Evolutionary conservation across 2,797 vertebrate species (phyloP).

Genomic region (Premnoplex brunnescens): DNA sequence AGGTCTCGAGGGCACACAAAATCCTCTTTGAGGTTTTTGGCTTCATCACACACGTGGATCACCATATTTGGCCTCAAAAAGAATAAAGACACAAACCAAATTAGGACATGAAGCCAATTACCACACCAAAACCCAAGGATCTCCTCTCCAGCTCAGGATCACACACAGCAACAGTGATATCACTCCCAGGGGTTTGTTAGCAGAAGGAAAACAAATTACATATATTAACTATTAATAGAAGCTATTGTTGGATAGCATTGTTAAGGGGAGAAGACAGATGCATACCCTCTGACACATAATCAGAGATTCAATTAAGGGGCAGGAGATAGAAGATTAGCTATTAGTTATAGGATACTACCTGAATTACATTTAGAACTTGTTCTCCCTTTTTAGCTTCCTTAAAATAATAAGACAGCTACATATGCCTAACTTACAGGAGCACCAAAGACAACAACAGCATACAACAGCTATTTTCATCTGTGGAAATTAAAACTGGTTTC

Average conservation of each 20-base stretch:
- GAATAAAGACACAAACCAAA: conserved; percentile 26
- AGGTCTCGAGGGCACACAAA: conserved; percentile 95
- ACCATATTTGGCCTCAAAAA: conserved; percentile 92
- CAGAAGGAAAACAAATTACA: not conserved
- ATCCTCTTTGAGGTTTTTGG: conserved; percentile 96
- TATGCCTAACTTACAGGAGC: not conserved
- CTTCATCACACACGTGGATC: conserved; percentile 98
- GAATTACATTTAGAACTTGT: not conserved
- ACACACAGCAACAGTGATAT: not conserved
- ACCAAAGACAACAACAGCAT: not conserved
- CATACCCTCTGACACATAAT: not conserved
- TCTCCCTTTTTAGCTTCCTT: not conserved
- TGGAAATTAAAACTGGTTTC: not conserved
- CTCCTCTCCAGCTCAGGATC: not conserved
- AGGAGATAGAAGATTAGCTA: not conserved
- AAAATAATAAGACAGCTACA: not conserved
- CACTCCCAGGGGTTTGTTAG: not conserved
- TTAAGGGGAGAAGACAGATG: not conserved
- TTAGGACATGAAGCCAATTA: not conserved
- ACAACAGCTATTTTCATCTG: not conserved
- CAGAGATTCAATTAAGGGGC: not conserved
- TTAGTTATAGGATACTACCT: not conserved
- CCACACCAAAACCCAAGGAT: not conserved
- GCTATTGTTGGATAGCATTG: not conserved
- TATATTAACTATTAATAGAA: not conserved